phyloP scores from a whole-genome alignment of 1,140 invertebrate species.

The Dendrolimus punctatus region DNA sequence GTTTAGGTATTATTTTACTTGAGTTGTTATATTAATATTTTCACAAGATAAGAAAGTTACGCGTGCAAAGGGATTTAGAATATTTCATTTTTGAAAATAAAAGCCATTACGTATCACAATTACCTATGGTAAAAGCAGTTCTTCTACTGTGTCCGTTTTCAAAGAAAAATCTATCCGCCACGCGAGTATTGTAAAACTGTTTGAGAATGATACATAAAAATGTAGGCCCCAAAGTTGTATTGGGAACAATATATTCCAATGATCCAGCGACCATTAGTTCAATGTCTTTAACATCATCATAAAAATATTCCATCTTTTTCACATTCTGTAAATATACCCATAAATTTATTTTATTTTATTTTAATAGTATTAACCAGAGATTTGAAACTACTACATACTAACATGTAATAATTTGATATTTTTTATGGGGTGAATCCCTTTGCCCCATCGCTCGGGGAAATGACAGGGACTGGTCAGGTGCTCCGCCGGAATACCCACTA shows the following conservation, averaged over 20 bases:
- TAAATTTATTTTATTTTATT: background rate
- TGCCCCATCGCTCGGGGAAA: no score
- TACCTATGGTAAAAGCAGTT: slow-evolving; percentile 4
- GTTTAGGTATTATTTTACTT: no score
- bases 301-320: background rate
- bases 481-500: no score
- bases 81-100: background rate
- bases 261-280: slow-evolving; percentile 2
- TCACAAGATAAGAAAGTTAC: no score
- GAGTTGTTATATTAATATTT: no score
- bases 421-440: no score
- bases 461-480: no score
- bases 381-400: no score
- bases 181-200: slow-evolving; percentile 5
- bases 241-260: background rate
- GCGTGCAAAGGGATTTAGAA: no score
- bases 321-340: slow-evolving; percentile 2
- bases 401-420: no score
- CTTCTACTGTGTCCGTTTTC: slow-evolving; percentile 2
- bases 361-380: no score
- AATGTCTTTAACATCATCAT: background rate
- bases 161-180: slow-evolving; percentile 7
- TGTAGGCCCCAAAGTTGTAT: slow-evolving; percentile 1
- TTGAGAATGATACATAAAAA: background rate
- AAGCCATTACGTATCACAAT: background rate